phyloP scores from a whole-genome alignment of 2,113 vertebrate species.

The Asarcornis scutulata region DNA sequence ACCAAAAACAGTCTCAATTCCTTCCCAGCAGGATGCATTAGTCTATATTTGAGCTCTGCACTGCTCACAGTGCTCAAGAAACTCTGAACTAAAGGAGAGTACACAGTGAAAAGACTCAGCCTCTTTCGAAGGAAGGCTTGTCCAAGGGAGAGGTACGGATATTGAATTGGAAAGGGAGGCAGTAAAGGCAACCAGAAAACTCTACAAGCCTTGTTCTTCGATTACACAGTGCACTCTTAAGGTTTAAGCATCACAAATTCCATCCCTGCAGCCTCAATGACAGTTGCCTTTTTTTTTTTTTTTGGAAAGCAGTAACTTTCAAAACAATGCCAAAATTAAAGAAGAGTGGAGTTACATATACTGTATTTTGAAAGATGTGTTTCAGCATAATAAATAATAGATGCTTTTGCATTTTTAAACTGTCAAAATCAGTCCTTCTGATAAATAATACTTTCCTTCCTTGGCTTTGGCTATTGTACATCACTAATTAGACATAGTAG shows the following conservation, averaged over 20 bases:
- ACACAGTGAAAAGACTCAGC: not conserved
- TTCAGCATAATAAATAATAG: conserved; percentile 45
- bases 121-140: not conserved
- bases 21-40: not conserved
- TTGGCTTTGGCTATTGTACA: conserved; percentile 27
- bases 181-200: not conserved
- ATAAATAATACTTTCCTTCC: conserved; percentile 38
- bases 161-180: not conserved
- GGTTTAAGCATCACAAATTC: not conserved
- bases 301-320: not conserved
- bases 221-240: not conserved
- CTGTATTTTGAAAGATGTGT: conserved; percentile 16
- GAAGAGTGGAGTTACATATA: not conserved
- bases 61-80: not conserved
- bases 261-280: not conserved
- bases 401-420: conserved; percentile 39
- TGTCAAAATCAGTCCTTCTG: conserved; percentile 43
- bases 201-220: not conserved
- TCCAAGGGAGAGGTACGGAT: not conserved
- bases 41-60: not conserved
- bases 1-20: not conserved
- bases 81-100: not conserved
- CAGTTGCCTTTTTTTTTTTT: not conserved
- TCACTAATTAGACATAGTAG: conserved; percentile 64
- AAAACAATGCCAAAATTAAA: conserved; percentile 4